phyloP scores from a whole-genome alignment of 2,888 invertebrate species.

The Clostera curtula region DNA sequence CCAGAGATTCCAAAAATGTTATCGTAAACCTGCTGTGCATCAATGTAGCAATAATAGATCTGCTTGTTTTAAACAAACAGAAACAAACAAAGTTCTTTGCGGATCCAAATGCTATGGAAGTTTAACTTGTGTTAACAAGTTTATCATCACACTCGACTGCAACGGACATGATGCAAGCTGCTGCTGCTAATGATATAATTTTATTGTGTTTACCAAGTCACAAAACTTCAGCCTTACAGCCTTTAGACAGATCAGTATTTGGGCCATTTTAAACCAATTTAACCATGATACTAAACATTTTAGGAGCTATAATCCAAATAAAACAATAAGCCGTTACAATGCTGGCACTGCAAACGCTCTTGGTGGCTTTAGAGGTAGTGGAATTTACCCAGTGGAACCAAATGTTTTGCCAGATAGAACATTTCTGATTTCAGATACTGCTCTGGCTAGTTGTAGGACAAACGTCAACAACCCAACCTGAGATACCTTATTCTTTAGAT shows the following conservation, averaged over 20 bases:
- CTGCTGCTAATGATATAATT: slow-evolving; percentile 13
- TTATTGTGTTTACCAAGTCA: slow-evolving; percentile 17
- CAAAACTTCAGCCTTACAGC: slow-evolving; percentile 16
- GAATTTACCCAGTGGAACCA: slow-evolving; percentile 17
- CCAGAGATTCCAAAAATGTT: too few relatives aligned
- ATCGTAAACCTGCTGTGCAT: too few relatives aligned
- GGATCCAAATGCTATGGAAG: too few relatives aligned
- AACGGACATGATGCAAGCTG: slow-evolving; percentile 4
- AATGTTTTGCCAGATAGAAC: slow-evolving; percentile 15
- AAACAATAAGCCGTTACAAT: slow-evolving; percentile 16
- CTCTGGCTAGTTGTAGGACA: slow-evolving; percentile 1
- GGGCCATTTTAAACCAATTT: slow-evolving; percentile 20
- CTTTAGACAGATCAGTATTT: slow-evolving; percentile 16
- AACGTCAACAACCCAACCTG: slow-evolving; percentile 1
- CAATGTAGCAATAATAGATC: too few relatives aligned
- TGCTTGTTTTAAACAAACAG: too few relatives aligned
- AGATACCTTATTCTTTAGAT: slow-evolving; percentile 1
- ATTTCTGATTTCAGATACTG: slow-evolving; percentile 10
- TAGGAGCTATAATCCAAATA: slow-evolving; percentile 13
- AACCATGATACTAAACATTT: slow-evolving; percentile 14
- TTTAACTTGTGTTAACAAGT: too few relatives aligned
- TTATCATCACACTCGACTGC: slow-evolving; percentile 5
- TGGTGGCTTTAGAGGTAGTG: slow-evolving; percentile 15
- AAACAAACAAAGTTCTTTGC: too few relatives aligned
- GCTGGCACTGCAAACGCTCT: slow-evolving; percentile 17